Conservation (phyloP, 2,888 invertebrate species). For the Thereva nobilitata region DNA sequence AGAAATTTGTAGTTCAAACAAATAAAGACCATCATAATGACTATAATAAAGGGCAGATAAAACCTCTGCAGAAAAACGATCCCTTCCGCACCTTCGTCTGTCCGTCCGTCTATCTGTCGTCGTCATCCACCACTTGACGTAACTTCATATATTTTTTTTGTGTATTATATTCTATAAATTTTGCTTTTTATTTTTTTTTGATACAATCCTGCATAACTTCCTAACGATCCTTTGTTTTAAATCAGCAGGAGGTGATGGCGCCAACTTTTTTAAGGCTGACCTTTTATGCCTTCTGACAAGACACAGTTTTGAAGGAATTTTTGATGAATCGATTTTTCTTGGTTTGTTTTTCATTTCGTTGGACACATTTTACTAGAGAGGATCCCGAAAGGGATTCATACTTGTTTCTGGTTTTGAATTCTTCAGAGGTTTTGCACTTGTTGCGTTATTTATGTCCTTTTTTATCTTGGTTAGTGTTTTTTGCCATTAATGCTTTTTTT, state of each 20-base stretch:
- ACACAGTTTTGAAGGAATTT: constrained; percentile 23
- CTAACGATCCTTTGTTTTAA: constrained; percentile 37
- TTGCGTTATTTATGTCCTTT: too few species aligned
- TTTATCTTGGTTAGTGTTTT: too few species aligned
- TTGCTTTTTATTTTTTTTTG: too few species aligned
- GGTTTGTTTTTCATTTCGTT: constrained; percentile 21
- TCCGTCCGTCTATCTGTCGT: too few species aligned
- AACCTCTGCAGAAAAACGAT: neutral
- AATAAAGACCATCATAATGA: constrained; percentile 28
- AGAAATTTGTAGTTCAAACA: constrained; percentile 23
- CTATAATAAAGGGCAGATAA: constrained; percentile 23
- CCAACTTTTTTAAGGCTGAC: constrained; percentile 37
- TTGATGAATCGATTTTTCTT: constrained; percentile 28
- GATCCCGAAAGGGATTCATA: neutral
- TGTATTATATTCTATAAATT: too few species aligned
- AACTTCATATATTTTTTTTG: too few species aligned
- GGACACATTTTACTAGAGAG: neutral
- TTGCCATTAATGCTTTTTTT: too few species aligned
- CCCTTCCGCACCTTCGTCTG: too few species aligned
- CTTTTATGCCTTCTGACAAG: constrained; percentile 31
- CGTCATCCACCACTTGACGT: too few species aligned
- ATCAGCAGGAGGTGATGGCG: constrained; percentile 43
- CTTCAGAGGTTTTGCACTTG: too few species aligned
- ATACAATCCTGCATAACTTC: constrained; percentile 3
- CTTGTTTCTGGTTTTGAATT: neutral